Percentiles rank a stretch among this genome's conserved stretches.
phyloP scores from a whole-genome alignment of 2,888 invertebrate genomes.

The Tipula unca region DNA sequence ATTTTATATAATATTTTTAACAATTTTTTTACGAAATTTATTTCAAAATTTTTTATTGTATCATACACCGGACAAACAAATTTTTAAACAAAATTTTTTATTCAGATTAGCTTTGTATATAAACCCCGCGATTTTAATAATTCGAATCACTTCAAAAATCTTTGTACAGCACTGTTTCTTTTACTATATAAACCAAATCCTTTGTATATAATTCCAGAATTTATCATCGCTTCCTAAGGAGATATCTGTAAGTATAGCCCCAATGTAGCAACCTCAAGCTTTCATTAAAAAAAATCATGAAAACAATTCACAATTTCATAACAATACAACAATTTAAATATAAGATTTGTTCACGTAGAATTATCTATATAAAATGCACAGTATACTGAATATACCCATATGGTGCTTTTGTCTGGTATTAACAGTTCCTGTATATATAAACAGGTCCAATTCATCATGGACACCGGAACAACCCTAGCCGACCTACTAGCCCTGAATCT shows the following conservation, averaged over 20 bases:
- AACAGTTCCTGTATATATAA: background rate
- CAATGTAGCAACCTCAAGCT: background rate
- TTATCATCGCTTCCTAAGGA: conserved; percentile 72
- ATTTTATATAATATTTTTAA: background rate
- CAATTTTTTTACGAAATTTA: background rate
- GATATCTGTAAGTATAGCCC: conserved; percentile 58
- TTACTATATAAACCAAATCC: conserved; percentile 34
- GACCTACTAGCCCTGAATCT: conserved; percentile 85
- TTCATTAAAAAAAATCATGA: background rate
- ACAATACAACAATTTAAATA: background rate
- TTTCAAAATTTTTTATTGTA: conserved; percentile 3
- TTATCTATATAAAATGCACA: background rate
- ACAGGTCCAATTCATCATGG: conserved; percentile 90
- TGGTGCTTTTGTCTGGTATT: background rate
- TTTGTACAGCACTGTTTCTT: conserved; percentile 17
- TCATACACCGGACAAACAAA: conserved; percentile 14
- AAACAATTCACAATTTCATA: background rate
- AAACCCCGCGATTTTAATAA: background rate
- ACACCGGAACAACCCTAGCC: conserved; percentile 81
- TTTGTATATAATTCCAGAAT: conserved; percentile 54
- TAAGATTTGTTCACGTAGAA: background rate
- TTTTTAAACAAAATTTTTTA: background rate
- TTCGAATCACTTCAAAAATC: background rate
- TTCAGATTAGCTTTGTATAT: background rate
- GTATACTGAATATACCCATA: background rate